Evolutionary conservation across 2,888 invertebrate genomes (phyloP), one percentile per base, ranked within the genome.

Genomic region (Tetragonula carbonaria): DNA sequence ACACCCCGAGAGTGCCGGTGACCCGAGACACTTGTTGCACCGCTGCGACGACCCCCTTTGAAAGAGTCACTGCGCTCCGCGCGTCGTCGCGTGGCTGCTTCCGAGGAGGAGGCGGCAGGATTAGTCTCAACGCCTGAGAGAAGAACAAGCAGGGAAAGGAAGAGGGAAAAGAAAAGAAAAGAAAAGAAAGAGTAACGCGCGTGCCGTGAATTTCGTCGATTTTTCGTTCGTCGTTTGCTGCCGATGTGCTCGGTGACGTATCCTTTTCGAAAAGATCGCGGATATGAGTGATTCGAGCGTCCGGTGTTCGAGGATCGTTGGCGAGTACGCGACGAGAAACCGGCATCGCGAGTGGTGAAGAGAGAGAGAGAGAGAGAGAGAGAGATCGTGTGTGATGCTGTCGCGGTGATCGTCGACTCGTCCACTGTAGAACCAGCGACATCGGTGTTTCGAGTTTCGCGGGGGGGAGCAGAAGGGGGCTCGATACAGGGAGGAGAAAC

Each of bases 11-110:
- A 82, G 85, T 79, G 73, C 85, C 81, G 74, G 74, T 82, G 80
- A 82, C 76, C 66, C 67, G 80, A 75, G 86, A 87, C 89, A 89
- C 90, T 90, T 89, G 89, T 89, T 89, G 89, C 89, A 74, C 75
- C 74, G 38, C 78, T 80, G 74, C 67, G 83, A 67, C 0, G 28
- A 28, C 28, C 76, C 84, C 74, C 74, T 84, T 87, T 45, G 33
- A 79, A 89, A 79, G 83, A 74, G 86, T 84, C 75, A 8, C 45
- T 23, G 72, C 45, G 67, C 28, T 62, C 33, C 55, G 63, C 33
- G 28, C 8, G 38, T 8, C 45, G n/a, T 57, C 5, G n/a, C 57
- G 67, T 38, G 55, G 38, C 38, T 38, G 38, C 38, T 38, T 38
- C 38, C 38, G 38, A 38, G 38, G 38, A 55, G 68, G 33, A 33